Conservation (phyloP, 2,888 invertebrate species). For the Lasioglossum morio region DNA sequence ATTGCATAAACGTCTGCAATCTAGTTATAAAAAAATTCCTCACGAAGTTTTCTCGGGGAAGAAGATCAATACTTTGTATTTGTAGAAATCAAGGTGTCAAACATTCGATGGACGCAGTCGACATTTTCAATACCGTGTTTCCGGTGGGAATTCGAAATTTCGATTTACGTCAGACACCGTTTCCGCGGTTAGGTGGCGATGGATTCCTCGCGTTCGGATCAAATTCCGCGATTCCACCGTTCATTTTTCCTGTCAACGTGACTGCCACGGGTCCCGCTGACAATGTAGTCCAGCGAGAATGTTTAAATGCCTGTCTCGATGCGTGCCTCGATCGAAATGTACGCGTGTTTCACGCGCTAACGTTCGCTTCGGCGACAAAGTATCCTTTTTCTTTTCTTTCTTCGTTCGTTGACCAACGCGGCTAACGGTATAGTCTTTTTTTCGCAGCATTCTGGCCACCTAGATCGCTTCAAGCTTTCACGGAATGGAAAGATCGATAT, state of each 20-base stretch:
- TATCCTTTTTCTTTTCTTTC: slow-evolving; percentile 10
- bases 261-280: slow-evolving; percentile 5
- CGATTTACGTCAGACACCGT: neutral
- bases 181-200: neutral
- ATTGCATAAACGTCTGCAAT: too few relatives aligned
- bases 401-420: slow-evolving; percentile 13
- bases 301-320: slow-evolving; percentile 39
- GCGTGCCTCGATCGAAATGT: slow-evolving; percentile 1
- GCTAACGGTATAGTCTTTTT: slow-evolving; percentile 26
- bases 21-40: too few relatives aligned
- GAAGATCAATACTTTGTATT: neutral
- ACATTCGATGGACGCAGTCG: neutral
- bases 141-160: neutral
- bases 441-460: neutral
- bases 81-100: neutral
- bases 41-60: neutral
- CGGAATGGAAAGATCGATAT: neutral
- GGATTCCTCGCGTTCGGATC: slow-evolving; percentile 59
- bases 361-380: slow-evolving; percentile 30
- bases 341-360: neutral
- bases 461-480: neutral
- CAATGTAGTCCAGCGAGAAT: slow-evolving; percentile 44
- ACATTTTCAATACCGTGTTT: neutral
- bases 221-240: slow-evolving; percentile 45
- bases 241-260: slow-evolving; percentile 32